A percentile compares a stretch with the other conserved stretches of the same genome.
These are phyloP conservation scores for Zosterops borbonicus DNA, from an alignment of 2,113 vertebrate species.

Conservation along the genomic window DNA sequence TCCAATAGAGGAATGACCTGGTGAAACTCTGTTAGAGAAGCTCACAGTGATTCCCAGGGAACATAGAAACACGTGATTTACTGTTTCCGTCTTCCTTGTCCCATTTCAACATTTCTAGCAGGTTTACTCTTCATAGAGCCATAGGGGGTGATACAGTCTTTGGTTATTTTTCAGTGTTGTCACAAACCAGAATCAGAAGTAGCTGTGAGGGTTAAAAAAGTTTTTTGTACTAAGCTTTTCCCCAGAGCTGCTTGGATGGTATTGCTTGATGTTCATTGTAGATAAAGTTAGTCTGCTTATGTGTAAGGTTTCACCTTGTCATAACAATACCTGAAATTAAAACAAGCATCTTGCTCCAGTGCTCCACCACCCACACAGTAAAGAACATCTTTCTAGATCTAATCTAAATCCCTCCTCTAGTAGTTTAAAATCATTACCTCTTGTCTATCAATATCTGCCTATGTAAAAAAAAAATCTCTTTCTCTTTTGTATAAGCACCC, in stretches of 20 bases:
- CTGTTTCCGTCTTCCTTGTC: background rate
- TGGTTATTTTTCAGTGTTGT: background rate
- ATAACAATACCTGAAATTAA: background rate
- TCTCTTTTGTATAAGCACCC: background rate
- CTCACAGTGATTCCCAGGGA: background rate
- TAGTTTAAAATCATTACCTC: background rate
- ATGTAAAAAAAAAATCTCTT: background rate
- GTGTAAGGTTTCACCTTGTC: background rate
- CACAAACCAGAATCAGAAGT: background rate
- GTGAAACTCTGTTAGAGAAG: background rate
- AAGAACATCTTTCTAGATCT: background rate
- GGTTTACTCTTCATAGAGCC: background rate
- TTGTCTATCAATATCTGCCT: background rate
- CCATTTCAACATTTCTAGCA: background rate
- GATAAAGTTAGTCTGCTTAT: background rate
- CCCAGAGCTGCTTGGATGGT: background rate
- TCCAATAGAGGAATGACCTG: background rate
- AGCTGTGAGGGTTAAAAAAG: background rate
- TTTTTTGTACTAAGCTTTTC: background rate
- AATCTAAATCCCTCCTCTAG: background rate
- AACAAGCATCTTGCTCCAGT: too few species aligned
- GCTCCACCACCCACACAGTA: background rate
- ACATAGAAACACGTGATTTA: background rate
- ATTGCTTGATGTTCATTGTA: background rate
- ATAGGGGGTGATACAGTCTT: background rate